Evolutionary conservation across 2,113 vertebrate species (phyloP).

Genomic region (Cyrtonyx montezumae): DNA sequence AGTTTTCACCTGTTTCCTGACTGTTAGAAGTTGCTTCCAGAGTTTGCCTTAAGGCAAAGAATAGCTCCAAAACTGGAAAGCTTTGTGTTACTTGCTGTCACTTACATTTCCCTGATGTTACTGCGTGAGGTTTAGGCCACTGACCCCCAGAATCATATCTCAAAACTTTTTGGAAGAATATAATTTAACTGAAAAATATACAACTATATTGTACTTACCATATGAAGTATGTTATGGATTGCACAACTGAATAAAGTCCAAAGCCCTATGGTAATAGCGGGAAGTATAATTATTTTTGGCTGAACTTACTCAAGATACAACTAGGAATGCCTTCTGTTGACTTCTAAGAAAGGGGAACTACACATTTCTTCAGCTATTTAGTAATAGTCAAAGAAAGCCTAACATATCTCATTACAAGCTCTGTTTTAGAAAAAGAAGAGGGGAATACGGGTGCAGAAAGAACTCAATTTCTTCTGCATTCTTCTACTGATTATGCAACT

Average conservation of each 20-base stretch:
- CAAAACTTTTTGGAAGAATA: neutral
- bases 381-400: neutral
- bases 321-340: neutral
- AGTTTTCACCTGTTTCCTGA: neutral
- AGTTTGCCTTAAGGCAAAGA: neutral
- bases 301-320: neutral
- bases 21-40: neutral
- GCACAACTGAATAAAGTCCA: neutral
- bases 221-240: neutral
- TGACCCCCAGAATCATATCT: neutral
- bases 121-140: neutral
- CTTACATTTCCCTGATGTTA: neutral
- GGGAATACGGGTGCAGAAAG: rapidly evolving
- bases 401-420: neutral
- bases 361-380: neutral
- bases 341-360: neutral
- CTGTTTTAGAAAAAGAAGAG: neutral
- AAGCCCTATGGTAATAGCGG: neutral
- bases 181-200: neutral
- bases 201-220: neutral
- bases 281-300: neutral
- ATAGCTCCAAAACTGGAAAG: neutral
- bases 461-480: neutral
- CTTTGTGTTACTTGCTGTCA: neutral
- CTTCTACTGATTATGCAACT: conserved; percentile 12